phyloP scores from a whole-genome alignment of 2,113 vertebrate genomes.

The Rutilus rutilus region DNA sequence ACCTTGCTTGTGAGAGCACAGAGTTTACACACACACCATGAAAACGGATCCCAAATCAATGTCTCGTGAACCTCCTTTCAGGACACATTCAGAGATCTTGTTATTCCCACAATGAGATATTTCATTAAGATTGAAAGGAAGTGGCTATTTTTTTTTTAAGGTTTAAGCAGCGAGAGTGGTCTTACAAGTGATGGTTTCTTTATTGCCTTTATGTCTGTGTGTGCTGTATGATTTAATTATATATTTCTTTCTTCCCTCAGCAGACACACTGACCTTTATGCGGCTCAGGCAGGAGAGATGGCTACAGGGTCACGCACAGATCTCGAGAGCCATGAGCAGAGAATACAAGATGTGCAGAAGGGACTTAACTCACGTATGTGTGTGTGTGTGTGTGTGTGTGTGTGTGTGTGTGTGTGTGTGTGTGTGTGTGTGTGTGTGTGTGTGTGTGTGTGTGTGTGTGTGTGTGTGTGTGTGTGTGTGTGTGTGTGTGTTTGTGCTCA shows the following conservation, averaged over 20 bases:
- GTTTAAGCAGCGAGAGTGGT: neutral
- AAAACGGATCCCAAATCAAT: neutral
- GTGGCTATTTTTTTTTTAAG: slow-evolving; percentile 25
- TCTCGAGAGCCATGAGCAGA: slow-evolving; percentile 33
- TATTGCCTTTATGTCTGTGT: neutral
- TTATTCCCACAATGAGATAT: neutral
- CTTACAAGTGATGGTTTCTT: slow-evolving; percentile 15
- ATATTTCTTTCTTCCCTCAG: slow-evolving; percentile 22
- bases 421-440: too few species aligned
- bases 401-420: too few species aligned
- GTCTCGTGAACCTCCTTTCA: neutral
- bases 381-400: too few species aligned
- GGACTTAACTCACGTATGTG: slow-evolving; percentile 9
- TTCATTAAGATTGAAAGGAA: slow-evolving; percentile 15
- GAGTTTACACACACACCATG: neutral
- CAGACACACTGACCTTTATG: slow-evolving; percentile 52
- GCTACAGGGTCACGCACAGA: slow-evolving; percentile 40
- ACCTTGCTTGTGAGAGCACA: neutral
- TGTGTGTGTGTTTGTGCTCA: neutral
- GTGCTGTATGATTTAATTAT: slow-evolving; percentile 1
- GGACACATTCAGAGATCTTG: neutral
- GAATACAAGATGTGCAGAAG: slow-evolving; percentile 43
- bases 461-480: too few species aligned
- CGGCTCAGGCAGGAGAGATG: slow-evolving; percentile 21
- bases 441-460: too few species aligned